Evolutionary conservation across 2,797 vertebrate genomes (phyloP), one percentile per base, ranked within the genome.

Genomic region (Heteromormyrus szaboi): DNA sequence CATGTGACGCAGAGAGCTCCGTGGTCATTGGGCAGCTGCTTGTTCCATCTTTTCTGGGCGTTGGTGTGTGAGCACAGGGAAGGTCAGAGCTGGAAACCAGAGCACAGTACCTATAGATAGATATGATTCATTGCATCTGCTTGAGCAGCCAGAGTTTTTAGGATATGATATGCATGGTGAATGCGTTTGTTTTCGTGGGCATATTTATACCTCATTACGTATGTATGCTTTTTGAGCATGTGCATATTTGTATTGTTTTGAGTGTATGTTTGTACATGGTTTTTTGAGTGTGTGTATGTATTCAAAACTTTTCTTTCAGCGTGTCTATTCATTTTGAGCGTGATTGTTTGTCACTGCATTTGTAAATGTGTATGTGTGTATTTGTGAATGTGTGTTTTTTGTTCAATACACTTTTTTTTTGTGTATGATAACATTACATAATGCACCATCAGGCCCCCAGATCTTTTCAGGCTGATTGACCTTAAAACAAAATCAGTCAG

Each of bases 41-140:
- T 91, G 89, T 92, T 90, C 89, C 83, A 62, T 50, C 48, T 59
- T 8, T 4, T 50, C 91, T 72, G 50, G 93, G 92, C 93, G 91
- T 94, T 91, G 56, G 46, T 51, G 93, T 93, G 95, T 93, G 93
- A 89, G 93, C 91, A 90, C 87, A 79, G 91, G 91, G 91, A 95
- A 94, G 93, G 93, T 91, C 93, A 90, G 81, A n/a, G 90, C 89
- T 87, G 89, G 92, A 72, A 88, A 95, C 94, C 94, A 92, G 93
- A 94, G 92, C 88, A 76, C 90, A 90, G 90, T 89, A 90, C 92
- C 94, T 94, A 94, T 94, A 95, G 91, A 95, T 94, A 95, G 93
- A 95, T 91, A 89, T 94, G 94, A 95, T 94, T 93, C 93, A 93
- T 93, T 90, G 91, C 92, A 92, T 91, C 89, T 85, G 5, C 72